Evolutionary conservation across 2,797 vertebrate species (phyloP), one percentile per base, ranked within the genome.

Genomic region (Oryzias dopingdopingensis): DNA sequence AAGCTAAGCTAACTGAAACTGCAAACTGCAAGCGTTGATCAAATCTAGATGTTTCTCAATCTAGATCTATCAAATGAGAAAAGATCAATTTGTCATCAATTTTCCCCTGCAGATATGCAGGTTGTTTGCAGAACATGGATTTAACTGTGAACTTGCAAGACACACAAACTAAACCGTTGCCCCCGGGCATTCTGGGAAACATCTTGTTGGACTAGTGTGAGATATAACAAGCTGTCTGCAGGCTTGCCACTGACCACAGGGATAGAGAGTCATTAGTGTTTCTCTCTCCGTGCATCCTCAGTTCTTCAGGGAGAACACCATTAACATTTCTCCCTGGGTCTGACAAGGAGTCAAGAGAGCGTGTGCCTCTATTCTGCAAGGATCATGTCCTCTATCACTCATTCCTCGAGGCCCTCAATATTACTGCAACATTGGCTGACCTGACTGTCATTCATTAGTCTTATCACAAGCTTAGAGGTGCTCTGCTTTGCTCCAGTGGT

Each of bases 261-360:
- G 53, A 82, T 45, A 52, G 59, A 59, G 49, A 80, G 62, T 80
- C 73, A 77, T 86, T 82, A 83, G 67, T 49, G 74, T 55, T 73
- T 72, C 56, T 65, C 65, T 70, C 52, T 61, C 5, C 68, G 46
- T 63, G 69, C 74, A 40, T 71, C 67, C 66, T 81, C 62, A 57
- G 65, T 53, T 76, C 77, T 78, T 65, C 40, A 70, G 77, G 77
- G 72, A 70, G 57, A 72, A 72, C 17, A 57, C 67, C 78, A 84
- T 86, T 86, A 85, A 68, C 76, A 80, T 77, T 50, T 72, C 67
- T 76, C 65, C 58, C 56, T 66, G 59, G 42, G 55, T 74, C 69
- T 71, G 75, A 80, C 58, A 68, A 63, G 53, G 54, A 85, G 76
- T 85, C 74, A 74, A 74, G 73, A 65, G 74, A 82, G 70, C 78